Evolutionary conservation across 2,113 vertebrate genomes (phyloP).

Genomic region (Protobothrops mucrosquamatus): DNA sequence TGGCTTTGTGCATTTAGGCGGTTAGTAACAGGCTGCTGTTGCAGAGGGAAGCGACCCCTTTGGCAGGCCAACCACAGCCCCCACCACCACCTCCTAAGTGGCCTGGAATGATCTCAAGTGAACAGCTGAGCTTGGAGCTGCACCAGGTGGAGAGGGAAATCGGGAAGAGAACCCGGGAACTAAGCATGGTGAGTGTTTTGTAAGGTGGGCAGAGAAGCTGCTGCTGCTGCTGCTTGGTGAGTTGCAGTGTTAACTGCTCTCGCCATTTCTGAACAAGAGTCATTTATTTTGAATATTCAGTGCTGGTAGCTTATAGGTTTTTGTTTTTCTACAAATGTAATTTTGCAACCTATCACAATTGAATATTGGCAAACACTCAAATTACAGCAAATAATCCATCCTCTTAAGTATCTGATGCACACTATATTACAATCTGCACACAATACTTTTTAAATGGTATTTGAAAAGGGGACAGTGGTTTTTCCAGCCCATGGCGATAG

Average conservation of each 20-base stretch:
- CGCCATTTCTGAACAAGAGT: conserved; percentile 15
- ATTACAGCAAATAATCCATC: conserved; percentile 7
- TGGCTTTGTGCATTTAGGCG: conserved; percentile 77
- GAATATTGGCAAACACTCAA: background rate
- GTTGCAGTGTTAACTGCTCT: conserved; percentile 8
- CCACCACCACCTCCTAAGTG: conserved; percentile 81
- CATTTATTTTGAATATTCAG: background rate
- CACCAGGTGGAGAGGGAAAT: conserved; percentile 97
- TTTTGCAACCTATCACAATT: background rate
- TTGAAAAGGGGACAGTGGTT: conserved; percentile 15
- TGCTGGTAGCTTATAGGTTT: background rate
- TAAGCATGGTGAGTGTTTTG: conserved; percentile 83
- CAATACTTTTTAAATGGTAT: background rate
- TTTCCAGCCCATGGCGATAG: conserved; percentile 31
- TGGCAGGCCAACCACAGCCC: conserved; percentile 78
- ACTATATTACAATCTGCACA: background rate
- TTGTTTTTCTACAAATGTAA: background rate
- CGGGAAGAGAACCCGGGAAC: conserved; percentile 92
- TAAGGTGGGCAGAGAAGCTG: conserved; percentile 12
- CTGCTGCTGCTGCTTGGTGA: background rate
- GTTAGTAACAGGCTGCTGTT: conserved; percentile 87
- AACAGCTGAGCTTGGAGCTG: conserved; percentile 94
- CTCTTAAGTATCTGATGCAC: conserved; percentile 16
- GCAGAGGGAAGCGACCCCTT: conserved; percentile 85
- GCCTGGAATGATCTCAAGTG: conserved; percentile 88